phyloP scores from a whole-genome alignment of 2,888 invertebrate species.

The Ornithoptera alexandrae region DNA sequence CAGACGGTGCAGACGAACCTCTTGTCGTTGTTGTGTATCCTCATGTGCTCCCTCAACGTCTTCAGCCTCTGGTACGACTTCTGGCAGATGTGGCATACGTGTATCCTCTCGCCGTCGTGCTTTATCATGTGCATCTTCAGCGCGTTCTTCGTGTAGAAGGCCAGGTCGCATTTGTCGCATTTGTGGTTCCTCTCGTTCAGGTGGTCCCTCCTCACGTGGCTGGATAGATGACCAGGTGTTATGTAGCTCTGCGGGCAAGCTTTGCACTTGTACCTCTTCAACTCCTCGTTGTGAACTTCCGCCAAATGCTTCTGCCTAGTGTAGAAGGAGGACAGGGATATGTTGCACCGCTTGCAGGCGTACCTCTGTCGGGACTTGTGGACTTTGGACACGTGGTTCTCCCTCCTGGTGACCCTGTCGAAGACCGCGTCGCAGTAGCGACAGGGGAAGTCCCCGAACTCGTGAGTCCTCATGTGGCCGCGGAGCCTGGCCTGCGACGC shows the following conservation, averaged over 20 bases:
- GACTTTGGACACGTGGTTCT: conserved; percentile 71
- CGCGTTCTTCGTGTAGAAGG: conserved; percentile 77
- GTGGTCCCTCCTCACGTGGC: conserved; percentile 69
- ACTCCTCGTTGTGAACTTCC: conserved; percentile 68
- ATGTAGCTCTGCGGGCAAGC: conserved; percentile 72
- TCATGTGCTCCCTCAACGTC: conserved; percentile 65
- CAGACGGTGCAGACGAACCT: conserved; percentile 69
- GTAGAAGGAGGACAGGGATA: conserved; percentile 66
- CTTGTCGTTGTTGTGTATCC: conserved; percentile 73
- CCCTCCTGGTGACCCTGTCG: conserved; percentile 67
- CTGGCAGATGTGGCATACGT: conserved; percentile 72
- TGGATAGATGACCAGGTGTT: conserved; percentile 69
- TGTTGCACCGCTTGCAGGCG: conserved; percentile 66
- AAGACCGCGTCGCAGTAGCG: conserved; percentile 63
- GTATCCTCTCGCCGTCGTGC: conserved; percentile 77
- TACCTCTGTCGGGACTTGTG: conserved; percentile 69
- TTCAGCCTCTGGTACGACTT: conserved; percentile 74
- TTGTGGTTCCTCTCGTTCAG: conserved; percentile 71
- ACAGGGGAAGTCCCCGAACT: conserved; percentile 69
- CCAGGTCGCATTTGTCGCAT: conserved; percentile 75
- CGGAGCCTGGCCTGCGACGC: conserved; percentile 72
- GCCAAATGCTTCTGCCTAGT: conserved; percentile 71
- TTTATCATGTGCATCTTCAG: conserved; percentile 80
- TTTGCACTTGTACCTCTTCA: conserved; percentile 72
- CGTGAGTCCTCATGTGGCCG: conserved; percentile 77